These are phyloP conservation scores for Diploptera punctata DNA, from an alignment of 2,888 invertebrate species.

Conservation along the genomic window DNA sequence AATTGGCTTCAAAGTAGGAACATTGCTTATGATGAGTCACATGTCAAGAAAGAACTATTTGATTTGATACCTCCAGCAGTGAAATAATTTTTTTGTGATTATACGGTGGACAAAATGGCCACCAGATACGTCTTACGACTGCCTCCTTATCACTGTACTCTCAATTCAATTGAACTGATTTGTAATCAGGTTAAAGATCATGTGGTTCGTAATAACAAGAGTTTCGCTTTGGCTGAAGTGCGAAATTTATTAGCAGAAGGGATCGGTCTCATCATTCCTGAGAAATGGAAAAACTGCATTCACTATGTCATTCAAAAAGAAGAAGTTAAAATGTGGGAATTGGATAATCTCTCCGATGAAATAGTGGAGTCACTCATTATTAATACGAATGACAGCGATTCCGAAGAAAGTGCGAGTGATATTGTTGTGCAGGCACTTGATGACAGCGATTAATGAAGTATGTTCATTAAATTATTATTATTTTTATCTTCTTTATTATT, in stretches of 20 bases:
- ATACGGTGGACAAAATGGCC: background rate
- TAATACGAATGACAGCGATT: background rate
- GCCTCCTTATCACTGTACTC: background rate
- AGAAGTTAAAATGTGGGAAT: too few relatives aligned
- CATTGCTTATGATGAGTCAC: background rate
- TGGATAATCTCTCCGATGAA: background rate
- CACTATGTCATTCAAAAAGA: too few relatives aligned
- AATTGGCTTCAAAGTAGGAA: background rate
- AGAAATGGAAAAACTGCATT: too few relatives aligned
- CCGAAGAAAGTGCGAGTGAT: background rate
- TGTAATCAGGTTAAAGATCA: background rate
- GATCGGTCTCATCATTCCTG: background rate
- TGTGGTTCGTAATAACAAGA: background rate
- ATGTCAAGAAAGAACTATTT: background rate
- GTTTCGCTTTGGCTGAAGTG: background rate
- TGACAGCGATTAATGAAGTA: background rate
- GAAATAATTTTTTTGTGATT: background rate
- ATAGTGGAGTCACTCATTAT: background rate
- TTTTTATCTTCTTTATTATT: too few relatives aligned
- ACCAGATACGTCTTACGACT: background rate
- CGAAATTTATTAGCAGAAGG: background rate
- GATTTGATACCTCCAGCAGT: background rate
- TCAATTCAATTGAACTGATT: background rate
- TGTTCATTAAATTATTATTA: background rate
- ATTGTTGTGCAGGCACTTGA: background rate